Evolutionary conservation across 2,113 vertebrate genomes (phyloP), one percentile per base, ranked within the genome.

Genomic region (Ictidomys tridecemlineatus): DNA sequence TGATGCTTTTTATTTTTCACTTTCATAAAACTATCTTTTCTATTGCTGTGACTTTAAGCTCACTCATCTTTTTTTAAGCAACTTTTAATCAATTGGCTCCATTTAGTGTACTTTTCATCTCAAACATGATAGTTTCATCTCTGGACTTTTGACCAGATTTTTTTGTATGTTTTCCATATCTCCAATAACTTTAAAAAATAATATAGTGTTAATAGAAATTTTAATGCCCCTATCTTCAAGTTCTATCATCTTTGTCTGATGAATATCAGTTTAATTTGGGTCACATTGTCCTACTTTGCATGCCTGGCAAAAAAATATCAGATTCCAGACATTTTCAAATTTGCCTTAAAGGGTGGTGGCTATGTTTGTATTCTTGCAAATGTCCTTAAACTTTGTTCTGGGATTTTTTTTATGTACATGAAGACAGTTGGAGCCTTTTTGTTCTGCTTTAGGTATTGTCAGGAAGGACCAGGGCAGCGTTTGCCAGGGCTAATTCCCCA

Each of bases 21-120:
- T 63, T 88, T 77, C 22, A 12, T 51, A 16, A 79, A 78, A 53
- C 51, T 13, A 5, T 67, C 72, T 85, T 86, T 91, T 89, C 70
- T 48, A 51, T 72, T 58, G 20, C 53, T 73, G 0, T 92, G 67
- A 8, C 26, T 88, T 78, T 72, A 48, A 70, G 3, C 42, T 87
- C 13, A 39, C 48, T 56, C 48, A 9, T 83, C 24, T 89, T 89
- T 65, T 51, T 85, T 51, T 39, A 45, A 63, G 37, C 51, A 83
- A 67, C 58, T 94, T 89, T 45, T 70, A 87, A 86, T 77, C 26
- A 65, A 58, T 53, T 89, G 56, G 63, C 77, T 37, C 8, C 72
- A 78, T 84, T n/a, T 65, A 18, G 53, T 53, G 32, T 42, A 53
- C 61, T 90, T 87, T 91, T 96, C 73, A 89, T 69, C 39, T 96